Conservation (phyloP, 2,888 invertebrate genomes). For the Sinohyriopsis cumingii region DNA sequence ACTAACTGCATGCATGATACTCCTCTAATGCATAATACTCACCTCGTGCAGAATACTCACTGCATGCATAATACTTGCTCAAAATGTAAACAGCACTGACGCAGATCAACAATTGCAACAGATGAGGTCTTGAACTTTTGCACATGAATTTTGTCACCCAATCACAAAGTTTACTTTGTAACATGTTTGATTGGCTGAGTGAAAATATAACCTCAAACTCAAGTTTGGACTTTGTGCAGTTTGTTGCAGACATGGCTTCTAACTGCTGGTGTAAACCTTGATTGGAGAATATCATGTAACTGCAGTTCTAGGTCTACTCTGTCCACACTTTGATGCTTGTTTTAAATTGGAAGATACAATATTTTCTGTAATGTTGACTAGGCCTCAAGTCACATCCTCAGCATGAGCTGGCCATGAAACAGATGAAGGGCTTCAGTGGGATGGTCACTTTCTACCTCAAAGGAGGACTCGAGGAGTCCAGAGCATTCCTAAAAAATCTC, state of each 20-base stretch:
- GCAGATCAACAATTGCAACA: too few species aligned
- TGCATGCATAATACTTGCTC: too few species aligned
- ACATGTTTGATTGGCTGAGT: too few species aligned
- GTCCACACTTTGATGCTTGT: neutral
- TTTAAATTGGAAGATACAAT: neutral
- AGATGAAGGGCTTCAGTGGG: constrained; percentile 71
- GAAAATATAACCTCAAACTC: too few species aligned
- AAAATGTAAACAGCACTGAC: too few species aligned
- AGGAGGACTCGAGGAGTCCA: constrained; percentile 65
- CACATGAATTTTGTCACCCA: too few species aligned
- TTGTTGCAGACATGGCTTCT: neutral
- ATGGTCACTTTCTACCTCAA: constrained; percentile 71
- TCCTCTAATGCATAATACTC: too few species aligned
- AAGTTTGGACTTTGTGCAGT: neutral
- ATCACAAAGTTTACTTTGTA: too few species aligned
- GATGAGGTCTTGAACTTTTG: too few species aligned
- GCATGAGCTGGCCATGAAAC: constrained; percentile 67
- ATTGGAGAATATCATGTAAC: neutral
- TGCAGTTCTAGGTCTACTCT: neutral
- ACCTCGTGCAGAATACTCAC: too few species aligned
- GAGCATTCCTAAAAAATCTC: constrained; percentile 62
- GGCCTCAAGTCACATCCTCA: constrained; percentile 70
- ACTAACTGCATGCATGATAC: too few species aligned
- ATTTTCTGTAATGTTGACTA: constrained; percentile 15
- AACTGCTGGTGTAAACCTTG: neutral